phyloP scores from a whole-genome alignment of 1,140 invertebrate species.

The Cyclargus thomasi region DNA sequence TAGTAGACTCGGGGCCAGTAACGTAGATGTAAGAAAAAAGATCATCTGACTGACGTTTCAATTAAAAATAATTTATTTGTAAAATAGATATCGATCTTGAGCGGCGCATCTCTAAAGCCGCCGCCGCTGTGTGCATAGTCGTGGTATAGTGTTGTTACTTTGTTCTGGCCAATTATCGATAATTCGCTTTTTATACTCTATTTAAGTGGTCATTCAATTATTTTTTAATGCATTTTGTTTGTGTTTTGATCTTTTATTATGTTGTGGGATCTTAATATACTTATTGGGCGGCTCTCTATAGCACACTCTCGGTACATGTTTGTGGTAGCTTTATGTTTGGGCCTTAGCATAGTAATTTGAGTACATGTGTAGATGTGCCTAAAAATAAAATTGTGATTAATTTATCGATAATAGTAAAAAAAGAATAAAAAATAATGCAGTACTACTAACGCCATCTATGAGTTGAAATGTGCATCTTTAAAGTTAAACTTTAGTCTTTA shows the following conservation, averaged over 20 bases:
- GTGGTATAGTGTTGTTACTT: constrained; percentile 40
- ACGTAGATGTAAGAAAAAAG: neutral
- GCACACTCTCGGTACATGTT: too few species aligned
- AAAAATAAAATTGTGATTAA: too few species aligned
- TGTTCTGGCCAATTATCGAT: constrained; percentile 46
- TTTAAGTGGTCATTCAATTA: constrained; percentile 46
- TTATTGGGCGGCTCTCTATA: too few species aligned
- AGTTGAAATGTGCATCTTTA: too few species aligned
- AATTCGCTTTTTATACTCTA: constrained; percentile 35
- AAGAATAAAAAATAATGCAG: too few species aligned
- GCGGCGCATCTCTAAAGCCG: constrained; percentile 40
- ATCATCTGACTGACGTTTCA: constrained; percentile 45
- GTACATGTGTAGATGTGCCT: too few species aligned
- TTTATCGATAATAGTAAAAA: too few species aligned
- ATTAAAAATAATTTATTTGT: constrained; percentile 52
- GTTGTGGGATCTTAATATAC: neutral
- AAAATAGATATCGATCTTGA: constrained; percentile 48
- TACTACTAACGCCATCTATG: too few species aligned
- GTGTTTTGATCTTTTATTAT: constrained; percentile 1
- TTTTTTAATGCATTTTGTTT: constrained; percentile 37
- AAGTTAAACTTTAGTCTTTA: too few species aligned
- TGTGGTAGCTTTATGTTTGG: too few species aligned
- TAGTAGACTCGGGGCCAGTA: neutral
- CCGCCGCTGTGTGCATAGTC: constrained; percentile 26
- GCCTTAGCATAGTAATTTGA: too few species aligned